Percentiles rank a stretch among this genome's conserved stretches.
phyloP scores from a whole-genome alignment of 2,797 vertebrate species.

The Prionace glauca region DNA sequence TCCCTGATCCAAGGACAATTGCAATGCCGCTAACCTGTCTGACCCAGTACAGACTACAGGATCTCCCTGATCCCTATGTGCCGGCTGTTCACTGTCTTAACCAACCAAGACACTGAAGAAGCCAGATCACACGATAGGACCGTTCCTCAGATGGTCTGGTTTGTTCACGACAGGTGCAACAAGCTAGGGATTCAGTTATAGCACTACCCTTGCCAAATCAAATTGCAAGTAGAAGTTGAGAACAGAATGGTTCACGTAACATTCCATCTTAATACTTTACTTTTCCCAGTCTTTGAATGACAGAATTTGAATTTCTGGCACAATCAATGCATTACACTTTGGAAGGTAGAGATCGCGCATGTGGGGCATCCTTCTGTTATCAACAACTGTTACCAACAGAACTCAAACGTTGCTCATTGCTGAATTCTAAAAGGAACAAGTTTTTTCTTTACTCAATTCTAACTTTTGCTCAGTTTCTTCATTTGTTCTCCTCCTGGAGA shows the following conservation, averaged over 20 bases:
- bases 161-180: conserved; percentile 16
- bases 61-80: background rate
- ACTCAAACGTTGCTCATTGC: background rate
- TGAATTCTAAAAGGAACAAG: conserved; percentile 18
- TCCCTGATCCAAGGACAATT: background rate
- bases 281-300: conserved; percentile 21
- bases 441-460: background rate
- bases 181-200: background rate
- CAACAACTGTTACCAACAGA: conserved; percentile 25
- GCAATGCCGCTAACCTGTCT: background rate
- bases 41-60: too few species aligned
- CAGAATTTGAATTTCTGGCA: conserved; percentile 31
- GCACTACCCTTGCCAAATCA: conserved; percentile 26
- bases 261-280: conserved; percentile 20
- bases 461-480: background rate
- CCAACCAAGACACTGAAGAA: background rate
- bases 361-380: conserved; percentile 33
- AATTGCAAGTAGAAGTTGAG: conserved; percentile 24
- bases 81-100: background rate
- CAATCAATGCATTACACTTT: conserved; percentile 21
- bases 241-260: conserved; percentile 32
- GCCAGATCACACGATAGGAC: background rate
- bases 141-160: background rate
- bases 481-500: background rate
- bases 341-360: conserved; percentile 19